Conservation (phyloP, 2,888 invertebrate genomes). For the Drosophila suboccidentalis region DNA sequence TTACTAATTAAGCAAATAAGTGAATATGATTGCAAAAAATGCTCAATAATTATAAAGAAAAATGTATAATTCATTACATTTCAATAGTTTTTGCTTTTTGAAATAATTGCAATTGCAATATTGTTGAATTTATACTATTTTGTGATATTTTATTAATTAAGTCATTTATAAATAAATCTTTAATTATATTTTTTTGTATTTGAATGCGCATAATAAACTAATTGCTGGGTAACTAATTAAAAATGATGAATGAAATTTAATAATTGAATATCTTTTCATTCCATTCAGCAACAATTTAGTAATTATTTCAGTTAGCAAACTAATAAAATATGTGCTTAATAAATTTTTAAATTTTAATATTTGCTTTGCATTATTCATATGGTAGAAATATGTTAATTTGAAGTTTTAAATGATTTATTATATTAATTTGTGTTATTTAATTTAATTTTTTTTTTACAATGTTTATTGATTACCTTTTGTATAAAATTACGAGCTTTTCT, state of each 20-base stretch:
- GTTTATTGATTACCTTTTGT: background rate
- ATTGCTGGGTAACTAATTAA: background rate
- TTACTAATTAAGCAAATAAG: slow-evolving; percentile 21
- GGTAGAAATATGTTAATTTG: background rate
- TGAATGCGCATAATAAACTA: background rate
- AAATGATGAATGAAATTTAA: background rate
- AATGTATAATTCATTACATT: background rate
- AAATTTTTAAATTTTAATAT: background rate
- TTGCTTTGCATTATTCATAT: background rate
- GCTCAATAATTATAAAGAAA: background rate
- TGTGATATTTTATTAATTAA: background rate
- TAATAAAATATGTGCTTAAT: background rate
- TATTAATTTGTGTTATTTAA: background rate
- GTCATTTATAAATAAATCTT: background rate
- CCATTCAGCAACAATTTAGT: background rate
- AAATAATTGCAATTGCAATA: background rate
- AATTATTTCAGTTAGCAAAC: background rate
- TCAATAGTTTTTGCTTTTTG: background rate
- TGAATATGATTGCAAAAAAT: background rate
- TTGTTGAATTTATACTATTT: background rate
- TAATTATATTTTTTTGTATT: background rate
- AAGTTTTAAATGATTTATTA: background rate
- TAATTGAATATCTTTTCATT: background rate
- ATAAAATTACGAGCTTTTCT: slow-evolving; percentile 1
- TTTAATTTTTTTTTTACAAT: too few species aligned